Evolutionary conservation across 2,113 vertebrate genomes (phyloP).

Genomic region (Malurus melanocephalus): DNA sequence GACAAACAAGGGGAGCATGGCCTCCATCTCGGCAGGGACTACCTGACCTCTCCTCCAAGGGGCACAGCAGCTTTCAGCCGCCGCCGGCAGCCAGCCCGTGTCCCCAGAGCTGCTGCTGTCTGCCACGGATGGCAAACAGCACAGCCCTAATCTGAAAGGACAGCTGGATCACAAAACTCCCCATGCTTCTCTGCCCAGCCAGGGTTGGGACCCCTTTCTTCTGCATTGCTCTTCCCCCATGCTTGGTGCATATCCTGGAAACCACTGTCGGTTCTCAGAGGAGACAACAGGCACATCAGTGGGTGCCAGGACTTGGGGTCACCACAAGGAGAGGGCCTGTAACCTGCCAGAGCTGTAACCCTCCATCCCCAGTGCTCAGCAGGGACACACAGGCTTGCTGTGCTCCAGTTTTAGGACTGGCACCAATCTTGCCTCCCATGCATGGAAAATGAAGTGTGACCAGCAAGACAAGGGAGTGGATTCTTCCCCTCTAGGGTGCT

Average conservation of each 20-base stretch:
- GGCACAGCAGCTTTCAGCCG: neutral
- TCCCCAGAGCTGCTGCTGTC: neutral
- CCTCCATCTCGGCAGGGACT: conserved; percentile 1
- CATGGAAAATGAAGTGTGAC: neutral
- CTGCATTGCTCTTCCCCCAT: neutral
- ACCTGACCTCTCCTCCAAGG: conserved; percentile 14
- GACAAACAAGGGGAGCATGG: neutral
- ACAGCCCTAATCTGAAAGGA: neutral
- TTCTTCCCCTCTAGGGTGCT: neutral
- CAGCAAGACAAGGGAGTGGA: neutral
- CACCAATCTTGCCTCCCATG: neutral
- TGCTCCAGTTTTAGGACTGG: rapidly evolving
- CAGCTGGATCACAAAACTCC: neutral
- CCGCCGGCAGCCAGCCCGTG: neutral
- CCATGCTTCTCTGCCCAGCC: neutral
- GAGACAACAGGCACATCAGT: rapidly evolving
- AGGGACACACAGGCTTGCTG: rapidly evolving
- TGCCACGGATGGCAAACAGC: neutral
- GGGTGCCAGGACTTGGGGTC: neutral
- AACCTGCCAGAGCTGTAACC: neutral
- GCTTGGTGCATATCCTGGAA: neutral
- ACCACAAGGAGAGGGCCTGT: neutral
- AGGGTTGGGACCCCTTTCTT: neutral
- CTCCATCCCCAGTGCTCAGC: neutral
- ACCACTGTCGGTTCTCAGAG: too few relatives aligned